Base-by-base conservation (phyloP, 64 coral and sea anemone genomes). In the Pocillopora damicornis region DNA sequence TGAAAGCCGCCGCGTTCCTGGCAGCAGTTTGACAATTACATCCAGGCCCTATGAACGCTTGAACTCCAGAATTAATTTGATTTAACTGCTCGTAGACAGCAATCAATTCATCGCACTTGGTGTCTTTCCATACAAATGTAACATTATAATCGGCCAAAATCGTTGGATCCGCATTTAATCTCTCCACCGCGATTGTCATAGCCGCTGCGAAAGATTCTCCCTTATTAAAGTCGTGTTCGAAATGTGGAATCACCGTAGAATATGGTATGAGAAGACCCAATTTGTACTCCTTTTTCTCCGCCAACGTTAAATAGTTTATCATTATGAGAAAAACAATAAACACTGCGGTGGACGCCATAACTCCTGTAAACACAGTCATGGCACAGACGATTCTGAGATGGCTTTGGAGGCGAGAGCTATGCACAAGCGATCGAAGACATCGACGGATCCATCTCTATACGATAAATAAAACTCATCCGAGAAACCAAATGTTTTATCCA, bases 11-110 rank as follows among this genome's bases (percentile, higher is more conserved):
- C 26, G 97, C 97, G 77, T 99, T 95, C 26, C 83, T 89, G 5
- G 97, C 90, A 9, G 88, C 87, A 11, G 93, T 95, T 36, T 90
- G 89, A 60, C 97, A 99, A 61, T 88, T 79, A 72, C 90, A 90
- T 20, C 81, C 89, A n/a, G 97, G 93, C 10, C 97, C 97, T 80
- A 99, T 92, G 68, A 99, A 95, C 13, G 90, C 93, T 68, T 94
- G 76, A 9, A 99, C 87, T 75, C 88, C 81, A 63, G 87, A 86
- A 66, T 94, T 93, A 79, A 92, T 87, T 73, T 95, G 91, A 74
- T 84, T 79, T 60, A 90, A 89, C 73, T 99, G 93, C 25, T 92
- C 81, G 17, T 76, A 88, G 18, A 99, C 85, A 13, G 97, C 92
- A 59, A 92, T 66, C 26, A 92, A 61, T 62, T 99, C 93, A 26